phyloP scores from a whole-genome alignment of 2,797 vertebrate species.

The Danio albolineatus region DNA sequence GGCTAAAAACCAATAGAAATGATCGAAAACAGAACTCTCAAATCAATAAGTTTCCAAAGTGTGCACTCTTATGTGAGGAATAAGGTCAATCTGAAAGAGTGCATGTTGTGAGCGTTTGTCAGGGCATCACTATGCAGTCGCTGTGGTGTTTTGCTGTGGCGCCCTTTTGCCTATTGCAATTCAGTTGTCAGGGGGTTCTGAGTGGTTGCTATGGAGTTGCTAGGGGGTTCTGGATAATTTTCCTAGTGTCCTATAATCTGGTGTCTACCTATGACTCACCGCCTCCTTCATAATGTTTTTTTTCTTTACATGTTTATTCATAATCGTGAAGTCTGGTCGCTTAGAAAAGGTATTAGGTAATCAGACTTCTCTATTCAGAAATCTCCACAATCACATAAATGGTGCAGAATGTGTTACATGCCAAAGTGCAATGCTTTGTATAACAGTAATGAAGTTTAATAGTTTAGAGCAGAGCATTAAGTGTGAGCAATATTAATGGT shows the following conservation, averaged over 20 bases:
- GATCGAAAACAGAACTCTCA: too few relatives aligned
- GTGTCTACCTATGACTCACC: not conserved
- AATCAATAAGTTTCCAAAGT: too few relatives aligned
- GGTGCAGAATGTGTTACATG: not conserved
- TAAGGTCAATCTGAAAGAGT: not conserved
- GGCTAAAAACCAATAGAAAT: too few relatives aligned
- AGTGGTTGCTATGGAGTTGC: constrained; percentile 12
- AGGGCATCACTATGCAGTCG: constrained; percentile 11
- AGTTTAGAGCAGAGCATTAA: constrained; percentile 2
- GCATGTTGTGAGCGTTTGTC: not conserved
- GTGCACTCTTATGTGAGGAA: too few relatives aligned
- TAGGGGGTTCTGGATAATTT: not conserved
- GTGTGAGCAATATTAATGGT: not conserved
- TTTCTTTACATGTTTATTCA: not conserved
- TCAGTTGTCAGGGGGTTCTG: not conserved
- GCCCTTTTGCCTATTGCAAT: not conserved
- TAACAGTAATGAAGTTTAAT: constrained; percentile 11
- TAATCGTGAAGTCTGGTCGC: not conserved
- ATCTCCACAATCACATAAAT: not conserved
- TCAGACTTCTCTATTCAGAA: not conserved
- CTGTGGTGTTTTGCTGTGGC: not conserved
- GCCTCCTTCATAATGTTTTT: not conserved
- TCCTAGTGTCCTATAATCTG: not conserved
- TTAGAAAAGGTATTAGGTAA: constrained; percentile 3
- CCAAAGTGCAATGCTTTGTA: constrained; percentile 8